Evolutionary conservation across 2,113 vertebrate species (phyloP).

Genomic region (Nycticryphes semicollaris): DNA sequence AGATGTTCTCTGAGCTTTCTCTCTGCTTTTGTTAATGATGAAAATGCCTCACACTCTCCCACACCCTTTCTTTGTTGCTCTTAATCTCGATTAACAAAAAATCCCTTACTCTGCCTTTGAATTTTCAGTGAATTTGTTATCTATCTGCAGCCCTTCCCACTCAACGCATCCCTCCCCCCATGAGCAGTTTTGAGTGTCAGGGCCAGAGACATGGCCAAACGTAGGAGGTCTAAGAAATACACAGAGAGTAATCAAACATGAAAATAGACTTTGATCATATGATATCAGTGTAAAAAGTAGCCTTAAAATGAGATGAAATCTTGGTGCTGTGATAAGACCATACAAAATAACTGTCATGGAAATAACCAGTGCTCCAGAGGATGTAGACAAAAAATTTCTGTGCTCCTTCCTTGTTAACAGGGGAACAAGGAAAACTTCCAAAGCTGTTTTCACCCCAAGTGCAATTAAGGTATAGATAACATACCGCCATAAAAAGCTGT

Average conservation of each 20-base stretch:
- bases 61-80: neutral
- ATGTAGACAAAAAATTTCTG: neutral
- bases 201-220: neutral
- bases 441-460: neutral
- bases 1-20: neutral
- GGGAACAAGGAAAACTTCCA: neutral
- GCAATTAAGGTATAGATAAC: neutral
- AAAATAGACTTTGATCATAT: fast-evolving
- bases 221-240: neutral
- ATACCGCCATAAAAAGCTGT: neutral
- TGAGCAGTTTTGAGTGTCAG: neutral
- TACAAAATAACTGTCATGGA: neutral
- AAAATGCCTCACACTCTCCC: neutral
- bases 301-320: neutral
- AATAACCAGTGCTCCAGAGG: neutral
- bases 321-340: neutral
- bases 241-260: neutral
- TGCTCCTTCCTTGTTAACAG: neutral
- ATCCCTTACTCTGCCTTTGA: neutral
- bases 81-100: neutral
- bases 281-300: neutral
- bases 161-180: neutral
- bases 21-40: neutral
- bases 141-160: neutral
- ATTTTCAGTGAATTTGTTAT: neutral